Conservation (phyloP, 1,140 invertebrate species). For the Drosophila pseudoobscura region DNA sequence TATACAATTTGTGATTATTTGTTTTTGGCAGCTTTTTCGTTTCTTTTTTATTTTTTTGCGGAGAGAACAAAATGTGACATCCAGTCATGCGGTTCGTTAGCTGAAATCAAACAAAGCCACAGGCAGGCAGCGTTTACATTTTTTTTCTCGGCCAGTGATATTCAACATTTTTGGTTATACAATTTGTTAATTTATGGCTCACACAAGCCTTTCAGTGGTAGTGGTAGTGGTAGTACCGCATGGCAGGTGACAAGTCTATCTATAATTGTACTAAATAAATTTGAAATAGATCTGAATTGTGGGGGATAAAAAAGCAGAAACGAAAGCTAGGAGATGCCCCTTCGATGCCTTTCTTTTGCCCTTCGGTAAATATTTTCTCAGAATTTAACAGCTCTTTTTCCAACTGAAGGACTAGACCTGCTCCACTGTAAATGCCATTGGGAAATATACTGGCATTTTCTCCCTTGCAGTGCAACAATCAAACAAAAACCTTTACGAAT, state of each 20-base stretch:
- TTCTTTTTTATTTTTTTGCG: slow-evolving; percentile 10
- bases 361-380: too few species aligned
- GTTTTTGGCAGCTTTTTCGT: slow-evolving; percentile 26
- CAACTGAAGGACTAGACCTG: too few species aligned
- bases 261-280: slow-evolving; percentile 13
- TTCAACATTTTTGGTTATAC: slow-evolving; percentile 33
- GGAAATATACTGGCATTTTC: too few species aligned
- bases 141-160: slow-evolving; percentile 8
- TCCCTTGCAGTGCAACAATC: too few species aligned
- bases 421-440: too few species aligned
- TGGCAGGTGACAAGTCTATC: slow-evolving; percentile 30
- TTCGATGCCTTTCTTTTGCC: too few species aligned
- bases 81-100: slow-evolving; percentile 64
- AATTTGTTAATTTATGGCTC: slow-evolving; percentile 50
- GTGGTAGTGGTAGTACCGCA: slow-evolving; percentile 1
- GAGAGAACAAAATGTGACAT: slow-evolving; percentile 55
- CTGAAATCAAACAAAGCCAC: slow-evolving; percentile 57
- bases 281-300: too few species aligned
- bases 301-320: too few species aligned
- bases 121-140: slow-evolving; percentile 40
- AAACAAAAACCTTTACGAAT: too few species aligned
- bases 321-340: too few species aligned
- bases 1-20: slow-evolving; percentile 39
- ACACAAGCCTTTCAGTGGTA: slow-evolving; percentile 19
- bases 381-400: too few species aligned